Conservation (phyloP, 2,113 vertebrate species). For the Ptyas mucosa region DNA sequence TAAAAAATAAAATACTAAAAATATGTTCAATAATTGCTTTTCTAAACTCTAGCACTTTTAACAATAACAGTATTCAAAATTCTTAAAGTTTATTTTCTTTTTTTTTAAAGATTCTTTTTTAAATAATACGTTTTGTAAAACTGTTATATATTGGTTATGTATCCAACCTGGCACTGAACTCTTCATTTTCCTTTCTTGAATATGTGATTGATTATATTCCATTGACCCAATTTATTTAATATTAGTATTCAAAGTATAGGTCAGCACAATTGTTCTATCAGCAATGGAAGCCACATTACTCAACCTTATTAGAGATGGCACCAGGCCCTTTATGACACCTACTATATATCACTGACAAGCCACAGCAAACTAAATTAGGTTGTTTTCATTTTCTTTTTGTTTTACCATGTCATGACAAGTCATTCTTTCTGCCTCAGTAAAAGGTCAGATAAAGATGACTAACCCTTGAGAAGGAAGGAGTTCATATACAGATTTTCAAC, state of each 20-base stretch:
- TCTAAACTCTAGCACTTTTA: not conserved
- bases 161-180: not conserved
- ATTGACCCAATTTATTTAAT: conserved; percentile 17
- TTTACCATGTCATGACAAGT: conserved; percentile 23
- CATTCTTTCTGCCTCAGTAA: conserved; percentile 4
- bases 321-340: not conserved
- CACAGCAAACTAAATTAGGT: conserved; percentile 12
- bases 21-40: not conserved
- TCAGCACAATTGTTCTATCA: conserved; percentile 19
- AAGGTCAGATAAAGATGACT: conserved; percentile 18
- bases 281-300: conserved; percentile 18
- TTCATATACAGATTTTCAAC: not conserved
- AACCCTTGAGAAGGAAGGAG: conserved; percentile 2
- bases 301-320: conserved; percentile 21
- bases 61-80: not conserved
- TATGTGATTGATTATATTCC: not conserved
- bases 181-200: not conserved
- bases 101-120: not conserved
- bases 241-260: not conserved
- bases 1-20: not conserved
- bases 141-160: not conserved
- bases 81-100: not conserved
- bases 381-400: conserved; percentile 15
- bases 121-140: not conserved
- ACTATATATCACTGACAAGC: not conserved